phyloP scores from a whole-genome alignment of 2,113 vertebrate species.

The Ageneiosus marmoratus region DNA sequence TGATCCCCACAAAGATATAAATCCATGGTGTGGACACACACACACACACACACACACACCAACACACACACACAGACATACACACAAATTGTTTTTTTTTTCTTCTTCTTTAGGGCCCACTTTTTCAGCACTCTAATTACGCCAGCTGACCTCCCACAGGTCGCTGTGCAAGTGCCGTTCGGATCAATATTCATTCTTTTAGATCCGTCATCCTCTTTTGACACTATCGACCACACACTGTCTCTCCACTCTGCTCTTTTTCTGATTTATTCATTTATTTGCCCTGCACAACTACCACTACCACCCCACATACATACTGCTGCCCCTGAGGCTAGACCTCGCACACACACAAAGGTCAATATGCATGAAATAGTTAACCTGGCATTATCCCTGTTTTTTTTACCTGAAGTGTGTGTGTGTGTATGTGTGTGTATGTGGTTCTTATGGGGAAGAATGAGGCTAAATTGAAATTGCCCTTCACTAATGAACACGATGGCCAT shows the following conservation, averaged over 20 bases:
- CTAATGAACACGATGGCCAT: conserved; percentile 47
- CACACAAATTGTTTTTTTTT: conserved; percentile 14
- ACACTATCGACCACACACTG: conserved; percentile 78
- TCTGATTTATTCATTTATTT: conserved; percentile 75
- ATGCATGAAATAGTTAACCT: conserved; percentile 48
- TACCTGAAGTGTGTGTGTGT: conserved; percentile 15
- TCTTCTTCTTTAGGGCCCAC: conserved; percentile 45
- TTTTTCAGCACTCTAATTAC: conserved; percentile 73
- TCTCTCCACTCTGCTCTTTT: conserved; percentile 64
- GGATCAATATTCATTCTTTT: conserved; percentile 86
- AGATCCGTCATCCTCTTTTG: conserved; percentile 83
- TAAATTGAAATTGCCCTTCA: conserved; percentile 53
- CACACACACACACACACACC: neutral
- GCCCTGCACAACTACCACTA: conserved; percentile 40
- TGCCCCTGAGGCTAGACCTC: conserved; percentile 42
- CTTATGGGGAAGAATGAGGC: neutral
- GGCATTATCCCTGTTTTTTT: conserved; percentile 47
- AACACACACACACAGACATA: too few species aligned
- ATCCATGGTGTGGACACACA: neutral
- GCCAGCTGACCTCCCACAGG: conserved; percentile 77
- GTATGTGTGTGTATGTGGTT: conserved; percentile 29
- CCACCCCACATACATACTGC: conserved; percentile 12
- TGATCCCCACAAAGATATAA: neutral
- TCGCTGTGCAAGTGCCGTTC: conserved; percentile 69
- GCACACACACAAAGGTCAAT: conserved; percentile 46